A percentile compares a stretch with the other conserved stretches of the same genome.
phyloP scores from a whole-genome alignment of 2,113 vertebrate species.

The Ornithorhynchus anatinus region DNA sequence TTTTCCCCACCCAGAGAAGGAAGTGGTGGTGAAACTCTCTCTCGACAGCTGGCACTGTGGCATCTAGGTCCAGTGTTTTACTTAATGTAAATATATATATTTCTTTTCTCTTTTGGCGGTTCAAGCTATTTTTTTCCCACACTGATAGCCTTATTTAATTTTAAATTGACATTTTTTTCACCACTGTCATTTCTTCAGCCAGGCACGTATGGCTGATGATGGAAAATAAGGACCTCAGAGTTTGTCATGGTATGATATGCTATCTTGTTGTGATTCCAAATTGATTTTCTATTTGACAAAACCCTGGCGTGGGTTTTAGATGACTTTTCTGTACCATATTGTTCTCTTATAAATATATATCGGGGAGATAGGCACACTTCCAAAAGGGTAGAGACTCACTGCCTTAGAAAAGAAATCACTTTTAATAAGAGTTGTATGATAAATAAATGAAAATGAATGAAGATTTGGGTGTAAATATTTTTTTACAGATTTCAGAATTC shows the following conservation, averaged over 20 bases:
- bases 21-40: neutral
- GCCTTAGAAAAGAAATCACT: slow-evolving; percentile 69
- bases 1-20: neutral
- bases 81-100: slow-evolving; percentile 20
- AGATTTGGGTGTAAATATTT: slow-evolving; percentile 70
- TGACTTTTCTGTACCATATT: slow-evolving; percentile 67
- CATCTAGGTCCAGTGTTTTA: neutral
- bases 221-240: slow-evolving; percentile 67
- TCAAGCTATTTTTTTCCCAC: slow-evolving; percentile 63
- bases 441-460: slow-evolving; percentile 69
- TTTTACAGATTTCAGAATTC: slow-evolving; percentile 70
- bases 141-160: slow-evolving; percentile 73
- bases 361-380: slow-evolving; percentile 69
- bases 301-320: slow-evolving; percentile 65
- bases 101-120: slow-evolving; percentile 47
- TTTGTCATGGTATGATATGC: slow-evolving; percentile 61
- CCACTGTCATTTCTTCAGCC: slow-evolving; percentile 64
- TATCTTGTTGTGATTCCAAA: slow-evolving; percentile 65
- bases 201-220: slow-evolving; percentile 57
- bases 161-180: slow-evolving; percentile 70
- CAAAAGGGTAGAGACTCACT: slow-evolving; percentile 67
- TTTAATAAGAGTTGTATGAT: slow-evolving; percentile 72
- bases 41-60: slow-evolving; percentile 5
- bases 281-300: slow-evolving; percentile 66
- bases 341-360: slow-evolving; percentile 69